Evolutionary conservation across 2,797 vertebrate species (phyloP).

Genomic region (Hylomyscus alleni): DNA sequence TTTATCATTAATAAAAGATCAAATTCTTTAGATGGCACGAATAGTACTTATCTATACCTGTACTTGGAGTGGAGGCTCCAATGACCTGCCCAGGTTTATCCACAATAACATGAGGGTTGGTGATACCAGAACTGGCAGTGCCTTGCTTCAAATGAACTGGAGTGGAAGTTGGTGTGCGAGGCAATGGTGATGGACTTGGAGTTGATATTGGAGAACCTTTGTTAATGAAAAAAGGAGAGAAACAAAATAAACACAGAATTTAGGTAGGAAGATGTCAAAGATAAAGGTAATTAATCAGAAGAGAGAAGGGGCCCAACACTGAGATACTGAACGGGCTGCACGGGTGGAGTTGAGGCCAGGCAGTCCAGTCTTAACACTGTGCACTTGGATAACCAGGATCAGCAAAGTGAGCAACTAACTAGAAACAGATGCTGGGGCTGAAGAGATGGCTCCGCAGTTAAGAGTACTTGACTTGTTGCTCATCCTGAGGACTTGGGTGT

Average conservation of each 20-base stretch:
- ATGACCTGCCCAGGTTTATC: constrained; percentile 96
- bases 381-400: not conserved
- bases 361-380: too few species aligned
- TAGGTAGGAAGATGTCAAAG: not conserved
- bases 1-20: not conserved
- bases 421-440: not conserved
- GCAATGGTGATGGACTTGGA: constrained; percentile 96
- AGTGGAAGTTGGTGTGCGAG: constrained; percentile 94
- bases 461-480: not conserved
- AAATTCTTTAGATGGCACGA: not conserved
- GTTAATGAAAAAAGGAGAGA: constrained; percentile 81
- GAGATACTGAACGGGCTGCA: not conserved
- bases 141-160: constrained; percentile 95
- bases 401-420: not conserved
- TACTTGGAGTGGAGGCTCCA: constrained; percentile 90
- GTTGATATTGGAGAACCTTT: constrained; percentile 98
- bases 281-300: not conserved
- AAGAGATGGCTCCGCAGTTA: not conserved
- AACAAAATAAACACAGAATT: constrained; percentile 57
- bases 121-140: constrained; percentile 91
- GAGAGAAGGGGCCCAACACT: not conserved
- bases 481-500: too few species aligned
- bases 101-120: constrained; percentile 94
- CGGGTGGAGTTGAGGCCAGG: not conserved
- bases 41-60: constrained; percentile 85